Base-by-base conservation (phyloP, 2,888 invertebrate species). In the Patella depressa region DNA sequence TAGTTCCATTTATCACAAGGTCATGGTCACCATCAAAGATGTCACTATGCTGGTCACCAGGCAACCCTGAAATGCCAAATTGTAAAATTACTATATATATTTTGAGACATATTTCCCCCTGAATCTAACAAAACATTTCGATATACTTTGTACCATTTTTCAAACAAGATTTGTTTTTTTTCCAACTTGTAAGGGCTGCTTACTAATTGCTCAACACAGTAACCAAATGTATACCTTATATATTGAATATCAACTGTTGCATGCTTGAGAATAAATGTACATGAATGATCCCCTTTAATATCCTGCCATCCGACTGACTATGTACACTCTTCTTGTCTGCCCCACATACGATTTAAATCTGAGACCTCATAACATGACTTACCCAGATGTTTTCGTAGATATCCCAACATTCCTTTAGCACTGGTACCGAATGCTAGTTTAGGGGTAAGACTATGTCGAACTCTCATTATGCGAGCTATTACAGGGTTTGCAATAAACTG, bases 401-500 rank as follows among this genome's bases (percentile, higher is more conserved):
- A 90, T 14, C 88, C 88, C 2, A 88, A 80, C 0, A 86, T 81
- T 1, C 87, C 88, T 65, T 84, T 81, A 75, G 79, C 82, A 75
- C 83, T 85, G 29, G 88, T 70, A 45, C 86, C 85, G 85, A 90
- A 87, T 53, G 88, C 85, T 15, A 81, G 78, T 34, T 85, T 80
- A 9, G 90, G 89, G n/a, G 84, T 82, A 34, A 90, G 82, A 5
- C 85, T 86, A 78, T 88, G 83, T 3, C 90, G 83, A 14, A 89
- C 84, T 29, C 86, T 87, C 81, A 89, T 78, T 7, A 89, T 55
- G n/a, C 84, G 82, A 0, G 88, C 89, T 17, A 90, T 71, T 1
- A 85, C 78, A 73, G 82, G 84, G 74, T 83, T 87, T 12, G 85
- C 81, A 19, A 90, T 74, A 78, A 90, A 90, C 86, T 90, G 90